A percentile compares a stretch with the other conserved stretches of the same genome.
Conservation (phyloP, 2,888 invertebrate species). For the Diadegma fenestrale region DNA sequence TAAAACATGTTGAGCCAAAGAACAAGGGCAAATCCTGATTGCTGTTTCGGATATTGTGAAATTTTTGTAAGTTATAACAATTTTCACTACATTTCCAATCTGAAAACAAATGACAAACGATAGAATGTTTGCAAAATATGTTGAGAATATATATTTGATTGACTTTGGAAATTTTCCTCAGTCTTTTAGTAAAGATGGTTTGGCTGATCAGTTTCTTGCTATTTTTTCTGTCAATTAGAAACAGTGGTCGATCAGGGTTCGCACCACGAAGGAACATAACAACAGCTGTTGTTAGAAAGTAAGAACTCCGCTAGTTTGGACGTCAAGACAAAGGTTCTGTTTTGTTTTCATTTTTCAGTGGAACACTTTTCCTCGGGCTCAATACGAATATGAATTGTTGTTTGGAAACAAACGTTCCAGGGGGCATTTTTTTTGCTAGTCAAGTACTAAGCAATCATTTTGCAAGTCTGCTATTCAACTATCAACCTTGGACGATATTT, state of each 20-base stretch:
- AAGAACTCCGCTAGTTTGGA: not conserved
- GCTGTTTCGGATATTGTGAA: not conserved
- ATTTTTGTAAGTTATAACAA: not conserved
- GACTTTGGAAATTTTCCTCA: not conserved
- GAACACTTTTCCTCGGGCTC: not conserved
- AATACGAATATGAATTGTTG: not conserved
- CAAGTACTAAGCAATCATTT: conserved; percentile 9
- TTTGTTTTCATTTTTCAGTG: not conserved
- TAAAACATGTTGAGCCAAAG: not conserved
- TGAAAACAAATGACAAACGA: not conserved
- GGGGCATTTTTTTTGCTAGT: not conserved
- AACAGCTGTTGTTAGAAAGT: not conserved
- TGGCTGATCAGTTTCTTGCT: not conserved
- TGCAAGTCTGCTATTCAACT: not conserved
- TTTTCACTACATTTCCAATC: not conserved
- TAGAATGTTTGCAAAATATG: not conserved
- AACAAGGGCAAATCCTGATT: not conserved
- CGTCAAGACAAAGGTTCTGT: not conserved
- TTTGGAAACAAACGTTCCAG: not conserved
- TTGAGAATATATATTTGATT: not conserved
- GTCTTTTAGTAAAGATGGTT: not conserved
- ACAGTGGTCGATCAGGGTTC: not conserved
- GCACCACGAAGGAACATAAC: not conserved
- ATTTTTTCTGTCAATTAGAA: not conserved
- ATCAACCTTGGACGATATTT: not conserved